phyloP scores from a whole-genome alignment of 2,888 invertebrate species.

The Fragum whitleyi region DNA sequence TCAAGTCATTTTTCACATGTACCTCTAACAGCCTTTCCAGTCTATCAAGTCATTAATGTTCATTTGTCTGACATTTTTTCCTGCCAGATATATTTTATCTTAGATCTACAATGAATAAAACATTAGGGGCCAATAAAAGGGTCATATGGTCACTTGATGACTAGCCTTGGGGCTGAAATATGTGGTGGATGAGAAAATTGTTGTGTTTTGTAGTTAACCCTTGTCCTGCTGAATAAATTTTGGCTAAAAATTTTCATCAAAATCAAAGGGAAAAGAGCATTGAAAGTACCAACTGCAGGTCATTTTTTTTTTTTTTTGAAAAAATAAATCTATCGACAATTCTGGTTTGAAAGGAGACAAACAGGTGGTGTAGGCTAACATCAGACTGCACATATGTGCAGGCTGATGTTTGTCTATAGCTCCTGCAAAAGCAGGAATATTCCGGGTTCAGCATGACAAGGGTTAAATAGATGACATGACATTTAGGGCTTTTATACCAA shows the following conservation, averaged over 20 bases:
- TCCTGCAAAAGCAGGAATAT: too few species aligned
- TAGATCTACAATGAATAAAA: constrained; percentile 21
- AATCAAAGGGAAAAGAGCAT: too few species aligned
- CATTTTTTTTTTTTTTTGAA: too few species aligned
- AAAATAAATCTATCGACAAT: too few species aligned
- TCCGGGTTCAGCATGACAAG: too few species aligned
- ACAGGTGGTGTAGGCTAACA: too few species aligned
- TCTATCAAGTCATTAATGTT: constrained; percentile 6
- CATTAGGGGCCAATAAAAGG: constrained; percentile 24
- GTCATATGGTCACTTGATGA: constrained; percentile 16
- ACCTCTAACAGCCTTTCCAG: neutral
- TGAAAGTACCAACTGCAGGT: too few species aligned
- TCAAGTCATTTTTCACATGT: neutral
- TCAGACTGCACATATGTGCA: too few species aligned
- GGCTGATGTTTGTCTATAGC: too few species aligned
- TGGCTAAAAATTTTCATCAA: too few species aligned
- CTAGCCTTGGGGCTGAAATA: constrained; percentile 11
- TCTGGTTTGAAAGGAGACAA: too few species aligned
- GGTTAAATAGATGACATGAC: neutral
- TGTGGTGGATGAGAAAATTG: neutral
- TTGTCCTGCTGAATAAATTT: too few species aligned
- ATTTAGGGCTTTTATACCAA: neutral
- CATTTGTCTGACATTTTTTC: constrained; percentile 16
- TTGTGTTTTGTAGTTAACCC: neutral
- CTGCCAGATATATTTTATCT: constrained; percentile 3